Evolutionary conservation across 2,888 invertebrate species (phyloP).

Genomic region (Auanema sp.): DNA sequence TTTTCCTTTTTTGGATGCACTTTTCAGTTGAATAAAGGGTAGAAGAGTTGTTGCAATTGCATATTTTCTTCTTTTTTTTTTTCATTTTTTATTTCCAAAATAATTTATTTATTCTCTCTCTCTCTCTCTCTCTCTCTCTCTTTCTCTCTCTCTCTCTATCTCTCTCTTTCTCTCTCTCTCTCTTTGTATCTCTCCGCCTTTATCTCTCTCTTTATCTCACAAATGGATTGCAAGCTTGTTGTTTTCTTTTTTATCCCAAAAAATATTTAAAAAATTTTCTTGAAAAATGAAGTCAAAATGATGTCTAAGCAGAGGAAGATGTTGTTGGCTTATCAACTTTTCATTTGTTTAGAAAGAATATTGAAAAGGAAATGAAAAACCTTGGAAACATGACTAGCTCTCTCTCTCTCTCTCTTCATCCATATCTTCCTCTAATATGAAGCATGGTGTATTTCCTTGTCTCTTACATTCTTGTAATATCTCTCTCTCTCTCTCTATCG

Average conservation of each 20-base stretch:
- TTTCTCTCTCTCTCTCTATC: neutral
- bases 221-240: too few species aligned
- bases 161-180: conserved; percentile 6
- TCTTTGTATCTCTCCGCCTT: conserved; percentile 7
- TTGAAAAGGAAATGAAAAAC: neutral
- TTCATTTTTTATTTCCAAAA: too few species aligned
- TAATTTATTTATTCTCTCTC: neutral
- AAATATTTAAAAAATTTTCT: neutral
- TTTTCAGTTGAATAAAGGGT: too few species aligned
- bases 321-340: neutral
- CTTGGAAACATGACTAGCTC: too few species aligned
- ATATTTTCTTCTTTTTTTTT: too few species aligned
- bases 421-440: neutral
- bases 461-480: neutral
- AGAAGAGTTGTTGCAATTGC: too few species aligned
- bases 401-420: neutral
- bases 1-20: too few species aligned
- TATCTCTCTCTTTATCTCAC: neutral
- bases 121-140: neutral
- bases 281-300: neutral
- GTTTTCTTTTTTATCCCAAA: neutral
- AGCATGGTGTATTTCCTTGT: neutral
- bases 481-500: neutral
- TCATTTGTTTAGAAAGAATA: neutral
- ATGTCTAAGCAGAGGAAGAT: neutral